Conservation (phyloP, 2,797 vertebrate genomes). For the Pangasius sanitwongsei region DNA sequence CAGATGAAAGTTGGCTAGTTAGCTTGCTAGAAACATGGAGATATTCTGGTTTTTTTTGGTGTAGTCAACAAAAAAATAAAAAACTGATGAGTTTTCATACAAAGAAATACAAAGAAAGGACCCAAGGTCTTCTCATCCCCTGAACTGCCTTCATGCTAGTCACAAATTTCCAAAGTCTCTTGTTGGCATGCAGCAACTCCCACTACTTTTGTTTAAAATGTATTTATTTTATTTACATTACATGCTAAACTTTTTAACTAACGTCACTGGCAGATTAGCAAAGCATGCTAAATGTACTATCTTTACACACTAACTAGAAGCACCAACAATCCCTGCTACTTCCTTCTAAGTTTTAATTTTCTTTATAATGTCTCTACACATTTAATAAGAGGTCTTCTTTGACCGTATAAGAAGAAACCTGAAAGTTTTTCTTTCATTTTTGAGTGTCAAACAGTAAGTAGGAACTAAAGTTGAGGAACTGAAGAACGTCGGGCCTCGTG, state of each 20-base stretch:
- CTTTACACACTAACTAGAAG: not conserved
- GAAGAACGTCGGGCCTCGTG: not conserved
- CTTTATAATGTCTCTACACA: not conserved
- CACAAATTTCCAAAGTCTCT: not conserved
- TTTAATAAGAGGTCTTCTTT: not conserved
- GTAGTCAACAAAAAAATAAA: too few relatives aligned
- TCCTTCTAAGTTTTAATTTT: not conserved
- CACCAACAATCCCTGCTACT: not conserved
- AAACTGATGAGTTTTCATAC: not conserved
- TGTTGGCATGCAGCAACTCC: not conserved
- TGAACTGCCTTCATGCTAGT: not conserved
- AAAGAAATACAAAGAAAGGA: not conserved
- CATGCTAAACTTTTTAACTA: not conserved
- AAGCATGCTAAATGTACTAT: not conserved
- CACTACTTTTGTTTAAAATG: not conserved
- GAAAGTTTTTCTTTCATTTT: not conserved
- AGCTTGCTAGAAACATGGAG: not conserved
- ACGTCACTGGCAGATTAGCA: not conserved
- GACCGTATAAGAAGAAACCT: not conserved
- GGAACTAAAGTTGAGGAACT: not conserved
- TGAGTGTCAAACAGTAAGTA: not conserved
- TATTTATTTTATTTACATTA: not conserved
- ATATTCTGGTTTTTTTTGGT: not conserved
- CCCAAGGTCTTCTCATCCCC: not conserved
- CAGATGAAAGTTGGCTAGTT: not conserved